phyloP scores from a whole-genome alignment of 2,888 invertebrate genomes.

The Agrochola lychnidis region DNA sequence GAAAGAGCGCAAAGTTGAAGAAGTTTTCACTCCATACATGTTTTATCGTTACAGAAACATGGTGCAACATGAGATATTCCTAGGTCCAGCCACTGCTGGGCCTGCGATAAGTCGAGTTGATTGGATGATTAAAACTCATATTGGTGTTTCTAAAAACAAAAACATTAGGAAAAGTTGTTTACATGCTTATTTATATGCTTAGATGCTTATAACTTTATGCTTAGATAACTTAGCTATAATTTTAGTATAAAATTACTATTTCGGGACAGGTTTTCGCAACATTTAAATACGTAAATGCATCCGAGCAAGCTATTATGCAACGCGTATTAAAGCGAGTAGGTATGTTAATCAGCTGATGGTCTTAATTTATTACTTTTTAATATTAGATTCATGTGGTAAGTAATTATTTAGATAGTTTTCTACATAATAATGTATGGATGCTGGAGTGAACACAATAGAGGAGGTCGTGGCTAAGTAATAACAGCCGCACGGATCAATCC shows the following conservation, averaged over 20 bases:
- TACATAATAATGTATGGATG: background rate
- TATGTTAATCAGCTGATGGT: conserved; percentile 26
- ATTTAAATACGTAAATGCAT: conserved; percentile 29
- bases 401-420: background rate
- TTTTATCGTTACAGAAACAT: no score
- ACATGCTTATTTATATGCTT: conserved; percentile 22
- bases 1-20: no score
- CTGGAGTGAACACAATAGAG: background rate
- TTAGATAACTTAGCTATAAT: conserved; percentile 9
- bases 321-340: background rate
- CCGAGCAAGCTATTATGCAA: conserved; percentile 10
- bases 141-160: background rate
- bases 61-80: no score
- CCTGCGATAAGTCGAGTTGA: no score
- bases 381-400: background rate
- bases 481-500: no score
- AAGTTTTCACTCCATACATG: no score
- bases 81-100: no score
- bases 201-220: conserved; percentile 10
- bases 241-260: background rate
- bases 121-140: background rate
- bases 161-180: background rate
- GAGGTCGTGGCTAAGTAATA: no score
- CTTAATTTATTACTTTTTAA: background rate
- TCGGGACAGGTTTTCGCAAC: conserved; percentile 17